These are phyloP conservation scores for Misgurnus mizolepis DNA, from an alignment of 2,113 vertebrate genomes.

Conservation along the genomic window DNA sequence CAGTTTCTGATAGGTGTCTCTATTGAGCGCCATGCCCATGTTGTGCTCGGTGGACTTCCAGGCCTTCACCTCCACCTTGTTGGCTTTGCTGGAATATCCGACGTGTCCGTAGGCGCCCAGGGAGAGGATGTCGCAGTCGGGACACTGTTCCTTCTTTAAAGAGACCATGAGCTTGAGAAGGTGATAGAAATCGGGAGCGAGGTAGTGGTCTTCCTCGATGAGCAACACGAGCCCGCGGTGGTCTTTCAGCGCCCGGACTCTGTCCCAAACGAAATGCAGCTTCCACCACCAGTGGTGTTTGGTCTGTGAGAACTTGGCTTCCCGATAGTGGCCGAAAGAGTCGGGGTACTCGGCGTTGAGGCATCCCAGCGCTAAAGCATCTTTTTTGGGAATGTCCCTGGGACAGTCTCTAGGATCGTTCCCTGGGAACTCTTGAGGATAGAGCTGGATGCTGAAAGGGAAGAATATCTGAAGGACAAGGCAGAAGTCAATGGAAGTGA, in stretches of 20 bases:
- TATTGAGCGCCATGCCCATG: slow-evolving; percentile 93
- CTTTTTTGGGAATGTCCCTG: slow-evolving; percentile 84
- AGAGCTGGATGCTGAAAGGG: slow-evolving; percentile 96
- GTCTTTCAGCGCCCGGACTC: slow-evolving; percentile 81
- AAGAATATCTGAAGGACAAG: slow-evolving; percentile 96
- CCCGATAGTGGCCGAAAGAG: slow-evolving; percentile 96
- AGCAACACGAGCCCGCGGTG: slow-evolving; percentile 85
- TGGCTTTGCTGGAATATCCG: slow-evolving; percentile 82
- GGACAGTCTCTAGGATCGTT: slow-evolving; percentile 93
- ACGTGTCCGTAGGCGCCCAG: slow-evolving; percentile 86
- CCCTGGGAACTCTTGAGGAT: slow-evolving; percentile 93
- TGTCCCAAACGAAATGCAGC: slow-evolving; percentile 95
- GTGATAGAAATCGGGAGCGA: slow-evolving; percentile 91
- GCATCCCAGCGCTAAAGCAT: slow-evolving; percentile 88
- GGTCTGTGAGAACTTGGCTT: slow-evolving; percentile 94
- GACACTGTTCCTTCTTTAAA: slow-evolving; percentile 80
- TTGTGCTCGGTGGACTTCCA: slow-evolving; percentile 99
- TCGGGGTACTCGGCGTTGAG: slow-evolving; percentile 96
- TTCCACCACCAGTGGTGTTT: slow-evolving; percentile 99
- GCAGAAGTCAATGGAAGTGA: slow-evolving; percentile 88
- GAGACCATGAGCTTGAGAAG: slow-evolving; percentile 83
- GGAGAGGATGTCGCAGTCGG: slow-evolving; percentile 90
- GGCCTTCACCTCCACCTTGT: slow-evolving; percentile 91
- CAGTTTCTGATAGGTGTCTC: slow-evolving; percentile 87
- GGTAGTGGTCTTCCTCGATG: slow-evolving; percentile 93